These are phyloP conservation scores for Latrodectus elegans DNA, from an alignment of 2,888 invertebrate genomes.

Conservation along the genomic window DNA sequence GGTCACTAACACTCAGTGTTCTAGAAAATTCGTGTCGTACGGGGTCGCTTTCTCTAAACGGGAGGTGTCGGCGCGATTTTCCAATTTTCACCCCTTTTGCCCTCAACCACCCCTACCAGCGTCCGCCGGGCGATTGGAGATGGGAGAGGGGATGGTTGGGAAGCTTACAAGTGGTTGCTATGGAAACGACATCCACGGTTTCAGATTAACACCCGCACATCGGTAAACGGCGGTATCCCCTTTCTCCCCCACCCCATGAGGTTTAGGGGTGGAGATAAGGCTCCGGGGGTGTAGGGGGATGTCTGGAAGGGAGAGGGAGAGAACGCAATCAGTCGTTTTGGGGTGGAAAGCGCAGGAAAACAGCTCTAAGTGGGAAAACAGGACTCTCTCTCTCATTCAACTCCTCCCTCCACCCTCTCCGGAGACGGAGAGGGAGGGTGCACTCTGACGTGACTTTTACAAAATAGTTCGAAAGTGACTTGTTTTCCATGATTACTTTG, in stretches of 20 bases:
- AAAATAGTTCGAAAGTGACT: slow-evolving; percentile 1
- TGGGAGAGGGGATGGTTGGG: not conserved
- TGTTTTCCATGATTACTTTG: not conserved
- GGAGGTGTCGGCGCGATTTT: not conserved
- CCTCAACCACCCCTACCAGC: not conserved
- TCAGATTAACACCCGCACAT: slow-evolving; percentile 37
- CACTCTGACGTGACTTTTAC: not conserved
- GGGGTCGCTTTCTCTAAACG: not conserved
- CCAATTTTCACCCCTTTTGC: slow-evolving; percentile 2
- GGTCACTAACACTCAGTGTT: not conserved
- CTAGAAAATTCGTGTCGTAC: not conserved
- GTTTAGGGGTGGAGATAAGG: not conserved
- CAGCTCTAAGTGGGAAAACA: not conserved
- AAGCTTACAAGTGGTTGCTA: slow-evolving; percentile 18
- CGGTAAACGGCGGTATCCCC: not conserved
- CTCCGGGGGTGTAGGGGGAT: not conserved
- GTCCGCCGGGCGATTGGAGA: not conserved
- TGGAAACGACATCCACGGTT: slow-evolving; percentile 38
- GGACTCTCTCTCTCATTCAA: not conserved
- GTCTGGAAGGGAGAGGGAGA: not conserved
- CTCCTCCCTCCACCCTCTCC: not conserved
- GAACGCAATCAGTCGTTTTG: slow-evolving; percentile 23
- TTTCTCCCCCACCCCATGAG: not conserved
- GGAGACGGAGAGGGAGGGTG: not conserved
- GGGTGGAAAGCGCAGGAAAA: not conserved